phyloP scores from a whole-genome alignment of 2,113 vertebrate genomes.

The Hypomesus transpacificus region DNA sequence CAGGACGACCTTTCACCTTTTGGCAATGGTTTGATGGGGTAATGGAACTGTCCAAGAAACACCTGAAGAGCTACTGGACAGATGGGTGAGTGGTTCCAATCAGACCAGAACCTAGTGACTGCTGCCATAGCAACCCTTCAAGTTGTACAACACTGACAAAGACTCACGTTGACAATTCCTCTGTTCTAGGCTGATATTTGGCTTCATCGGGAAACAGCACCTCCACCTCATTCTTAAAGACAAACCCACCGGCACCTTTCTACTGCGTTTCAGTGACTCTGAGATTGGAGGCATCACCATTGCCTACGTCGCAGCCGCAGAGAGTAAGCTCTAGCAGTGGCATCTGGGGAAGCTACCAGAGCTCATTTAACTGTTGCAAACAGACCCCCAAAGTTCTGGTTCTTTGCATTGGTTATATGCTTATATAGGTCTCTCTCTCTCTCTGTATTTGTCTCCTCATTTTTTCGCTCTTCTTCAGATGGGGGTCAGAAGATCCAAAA shows the following conservation, averaged over 20 bases:
- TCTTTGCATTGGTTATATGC: not conserved
- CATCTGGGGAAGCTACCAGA: too few relatives aligned
- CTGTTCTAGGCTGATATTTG: slow-evolving; percentile 81
- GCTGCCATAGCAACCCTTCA: not conserved
- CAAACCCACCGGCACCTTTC: slow-evolving; percentile 83
- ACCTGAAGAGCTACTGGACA: slow-evolving; percentile 89
- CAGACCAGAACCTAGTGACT: not conserved
- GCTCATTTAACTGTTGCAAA: too few relatives aligned
- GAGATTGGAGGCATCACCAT: slow-evolving; percentile 97
- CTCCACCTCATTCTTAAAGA: slow-evolving; percentile 84
- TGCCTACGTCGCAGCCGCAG: slow-evolving; percentile 77
- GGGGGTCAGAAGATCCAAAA: slow-evolving; percentile 88
- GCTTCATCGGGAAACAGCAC: slow-evolving; percentile 94
- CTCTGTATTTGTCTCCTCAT: not conserved
- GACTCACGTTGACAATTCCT: slow-evolving; percentile 2
- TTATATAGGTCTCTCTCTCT: not conserved
- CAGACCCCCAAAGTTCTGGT: not conserved
- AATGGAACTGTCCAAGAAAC: slow-evolving; percentile 92
- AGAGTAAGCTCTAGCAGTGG: slow-evolving; percentile 53
- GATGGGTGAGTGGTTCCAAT: slow-evolving; percentile 71
- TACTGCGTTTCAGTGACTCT: slow-evolving; percentile 96
- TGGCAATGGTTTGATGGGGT: slow-evolving; percentile 99
- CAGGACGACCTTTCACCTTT: slow-evolving; percentile 90
- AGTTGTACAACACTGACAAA: not conserved
- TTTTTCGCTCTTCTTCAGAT: slow-evolving; percentile 40